Conservation (phyloP, 2,113 vertebrate genomes). For the Miniopterus natalensis region DNA sequence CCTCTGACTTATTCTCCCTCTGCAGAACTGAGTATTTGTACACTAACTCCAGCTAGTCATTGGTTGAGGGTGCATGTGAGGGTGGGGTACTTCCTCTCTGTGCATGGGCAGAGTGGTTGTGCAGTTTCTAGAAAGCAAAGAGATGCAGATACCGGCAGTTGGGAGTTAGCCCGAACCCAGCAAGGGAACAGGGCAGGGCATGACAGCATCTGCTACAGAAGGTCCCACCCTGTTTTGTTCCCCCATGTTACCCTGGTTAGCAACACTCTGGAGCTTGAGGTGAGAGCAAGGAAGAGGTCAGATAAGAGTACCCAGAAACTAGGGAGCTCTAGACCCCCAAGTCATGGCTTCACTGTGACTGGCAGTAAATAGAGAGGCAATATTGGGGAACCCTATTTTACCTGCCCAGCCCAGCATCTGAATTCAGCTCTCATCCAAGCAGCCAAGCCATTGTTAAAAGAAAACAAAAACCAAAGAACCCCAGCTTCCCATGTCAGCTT, state of each 20-base stretch:
- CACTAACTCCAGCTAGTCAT: neutral
- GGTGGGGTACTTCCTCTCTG: neutral
- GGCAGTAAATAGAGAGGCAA: neutral
- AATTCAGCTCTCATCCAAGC: constrained; percentile 18
- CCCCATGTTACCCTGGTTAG: neutral
- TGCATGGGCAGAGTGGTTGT: neutral
- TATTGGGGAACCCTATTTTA: neutral
- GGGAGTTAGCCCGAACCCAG: neutral
- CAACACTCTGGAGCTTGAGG: neutral
- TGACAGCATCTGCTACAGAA: neutral
- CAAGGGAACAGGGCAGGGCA: neutral
- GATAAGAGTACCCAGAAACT: neutral
- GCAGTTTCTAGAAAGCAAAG: constrained; percentile 57
- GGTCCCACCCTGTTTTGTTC: neutral
- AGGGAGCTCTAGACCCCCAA: neutral
- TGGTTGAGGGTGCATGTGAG: neutral
- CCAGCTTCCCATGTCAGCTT: neutral
- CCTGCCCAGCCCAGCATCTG: neutral
- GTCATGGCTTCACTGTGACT: neutral
- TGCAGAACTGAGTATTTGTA: neutral
- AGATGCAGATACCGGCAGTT: neutral
- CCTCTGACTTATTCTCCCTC: neutral
- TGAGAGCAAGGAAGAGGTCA: neutral
- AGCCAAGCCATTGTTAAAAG: neutral
- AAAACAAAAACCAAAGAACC: neutral